Conservation (phyloP, 2,797 vertebrate species). For the Pantherophis vulpinus region DNA sequence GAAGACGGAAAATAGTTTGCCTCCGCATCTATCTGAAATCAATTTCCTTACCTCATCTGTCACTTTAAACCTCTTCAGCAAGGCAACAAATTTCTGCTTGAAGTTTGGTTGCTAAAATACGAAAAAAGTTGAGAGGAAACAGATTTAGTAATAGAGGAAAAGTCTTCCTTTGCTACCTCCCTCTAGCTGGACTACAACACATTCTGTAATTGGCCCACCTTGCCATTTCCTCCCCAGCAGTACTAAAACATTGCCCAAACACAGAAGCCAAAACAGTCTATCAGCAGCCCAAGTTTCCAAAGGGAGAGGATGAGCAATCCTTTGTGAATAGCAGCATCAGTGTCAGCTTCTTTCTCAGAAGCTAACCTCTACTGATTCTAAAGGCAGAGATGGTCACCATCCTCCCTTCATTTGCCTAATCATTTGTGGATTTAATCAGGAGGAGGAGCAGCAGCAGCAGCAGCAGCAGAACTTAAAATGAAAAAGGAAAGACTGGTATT, state of each 20-base stretch:
- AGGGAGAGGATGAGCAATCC: not conserved
- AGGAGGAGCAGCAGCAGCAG: not conserved
- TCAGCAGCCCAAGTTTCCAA: not conserved
- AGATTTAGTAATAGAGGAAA: constrained; percentile 13
- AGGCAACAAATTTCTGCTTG: constrained; percentile 96
- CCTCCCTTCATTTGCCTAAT: not conserved
- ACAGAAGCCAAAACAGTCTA: not conserved
- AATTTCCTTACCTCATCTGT: constrained; percentile 84
- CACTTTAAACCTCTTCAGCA: constrained; percentile 94
- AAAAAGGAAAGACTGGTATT: not conserved
- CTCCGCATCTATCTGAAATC: not conserved
- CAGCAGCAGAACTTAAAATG: not conserved
- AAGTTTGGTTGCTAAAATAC: constrained; percentile 89
- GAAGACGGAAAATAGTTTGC: not conserved
- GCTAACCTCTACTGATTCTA: not conserved
- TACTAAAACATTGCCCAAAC: not conserved
- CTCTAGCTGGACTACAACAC: not conserved
- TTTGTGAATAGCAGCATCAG: no score
- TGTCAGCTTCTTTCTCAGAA: not conserved
- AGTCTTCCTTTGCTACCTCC: not conserved
- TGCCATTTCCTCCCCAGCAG: not conserved
- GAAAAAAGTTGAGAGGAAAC: constrained; percentile 6
- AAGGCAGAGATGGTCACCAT: not conserved
- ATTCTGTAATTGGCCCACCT: not conserved
- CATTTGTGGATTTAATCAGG: not conserved